Evolutionary conservation across 2,888 invertebrate species (phyloP), one percentile per base, ranked within the genome.

Genomic region (Brachyptera putata): DNA sequence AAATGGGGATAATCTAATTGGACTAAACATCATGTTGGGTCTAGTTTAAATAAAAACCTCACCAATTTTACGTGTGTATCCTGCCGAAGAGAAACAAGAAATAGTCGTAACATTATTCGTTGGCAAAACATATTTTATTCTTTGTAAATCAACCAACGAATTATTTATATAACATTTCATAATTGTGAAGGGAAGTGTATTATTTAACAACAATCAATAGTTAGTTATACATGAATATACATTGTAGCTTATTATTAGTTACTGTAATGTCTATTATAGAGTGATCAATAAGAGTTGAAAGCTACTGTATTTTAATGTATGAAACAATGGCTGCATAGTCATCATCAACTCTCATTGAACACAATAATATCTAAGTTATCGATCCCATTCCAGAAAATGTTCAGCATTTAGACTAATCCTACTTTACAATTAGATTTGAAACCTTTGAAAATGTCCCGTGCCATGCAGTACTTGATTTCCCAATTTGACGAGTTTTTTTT

Each of bases 201-300:
- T 36, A 25, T 57, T 46, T 57, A 57, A 57, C 57, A 57, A 57
- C 57, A 57, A 57, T 56, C 18, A 22, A 43, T 57, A 53, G 36
- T 53, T 53, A n/a, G n/a, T n/a, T n/a, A n/a, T 53, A 53, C 53
- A 53, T 53, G 30, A 36, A 53, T 53, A 53, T 53, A 36, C 53
- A 53, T 21, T 36, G 22, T 34, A 53, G 21, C 46, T 46, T 11
- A 36, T 25, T 34, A 53, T 53, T 46, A 46, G 16, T 41, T n/a
- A 18, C 16, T 5, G n/a, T n/a, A n/a, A n/a, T n/a, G n/a, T n/a
- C n/a, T 4, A 50, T 26, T 50, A 50, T 50, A 9, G n/a, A 26
- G 30, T 50, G 21, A 22, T 53, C 36, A 22, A 18, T 2, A 34
- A 53, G 34, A 53, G n/a, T n/a, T n/a, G n/a, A n/a, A n/a, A n/a